Conservation (phyloP, 2,797 vertebrate genomes). For the Phaenicophaeus curvirostris region DNA sequence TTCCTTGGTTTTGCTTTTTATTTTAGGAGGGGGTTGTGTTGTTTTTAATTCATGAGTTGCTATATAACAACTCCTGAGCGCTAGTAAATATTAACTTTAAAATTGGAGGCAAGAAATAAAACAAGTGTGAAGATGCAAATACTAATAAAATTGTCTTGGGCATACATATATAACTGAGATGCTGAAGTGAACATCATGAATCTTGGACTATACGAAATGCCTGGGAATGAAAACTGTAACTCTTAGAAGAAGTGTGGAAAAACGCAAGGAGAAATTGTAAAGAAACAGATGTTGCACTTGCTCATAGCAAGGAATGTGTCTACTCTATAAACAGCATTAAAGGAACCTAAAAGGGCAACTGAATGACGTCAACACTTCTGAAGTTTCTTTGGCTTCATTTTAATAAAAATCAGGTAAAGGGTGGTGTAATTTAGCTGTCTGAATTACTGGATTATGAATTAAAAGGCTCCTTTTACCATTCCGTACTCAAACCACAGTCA, state of each 20-base stretch:
- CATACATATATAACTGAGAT: not conserved
- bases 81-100: not conserved
- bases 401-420: conserved; percentile 61
- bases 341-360: conserved; percentile 32
- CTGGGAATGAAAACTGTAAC: conserved; percentile 1
- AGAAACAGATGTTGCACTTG: conserved; percentile 27
- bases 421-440: conserved; percentile 55
- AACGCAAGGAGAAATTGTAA: conserved; percentile 5
- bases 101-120: conserved; percentile 5
- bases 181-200: not conserved
- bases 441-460: conserved; percentile 64
- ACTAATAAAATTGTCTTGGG: not conserved
- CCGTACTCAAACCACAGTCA: conserved; percentile 36
- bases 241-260: not conserved
- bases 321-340: not conserved
- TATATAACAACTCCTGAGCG: not conserved
- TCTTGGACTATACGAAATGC: not conserved
- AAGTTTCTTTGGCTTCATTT: not conserved
- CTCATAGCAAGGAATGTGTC: not conserved
- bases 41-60: not conserved
- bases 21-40: too few species aligned
- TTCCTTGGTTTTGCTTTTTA: not conserved
- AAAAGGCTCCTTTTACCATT: conserved; percentile 29
- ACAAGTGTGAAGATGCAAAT: not conserved
- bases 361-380: conserved; percentile 7